Percentiles rank a stretch among this genome's conserved stretches.
Conservation (phyloP, 2,888 invertebrate genomes). For the Agrotis segetum region DNA sequence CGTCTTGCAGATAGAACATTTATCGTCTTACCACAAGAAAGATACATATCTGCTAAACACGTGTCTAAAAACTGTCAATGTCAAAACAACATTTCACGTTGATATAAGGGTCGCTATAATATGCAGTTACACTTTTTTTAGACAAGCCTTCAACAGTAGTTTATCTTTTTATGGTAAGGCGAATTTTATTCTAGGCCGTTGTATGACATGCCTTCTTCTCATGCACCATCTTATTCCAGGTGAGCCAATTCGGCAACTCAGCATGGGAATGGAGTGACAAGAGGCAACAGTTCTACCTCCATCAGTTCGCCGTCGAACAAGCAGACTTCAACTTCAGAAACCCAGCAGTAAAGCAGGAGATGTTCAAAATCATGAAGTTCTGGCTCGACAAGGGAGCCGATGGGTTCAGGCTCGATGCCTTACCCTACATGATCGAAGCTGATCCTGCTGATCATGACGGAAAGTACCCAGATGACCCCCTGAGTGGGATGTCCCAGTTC, state of each 20-base stretch:
- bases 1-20: no score
- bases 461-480: slow-evolving; percentile 88
- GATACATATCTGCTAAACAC: no score
- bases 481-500: slow-evolving; percentile 81
- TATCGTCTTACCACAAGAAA: no score
- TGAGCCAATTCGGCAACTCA: slow-evolving; percentile 91
- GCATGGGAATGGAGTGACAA: slow-evolving; percentile 93
- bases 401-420: slow-evolving; percentile 94
- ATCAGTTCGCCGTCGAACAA: slow-evolving; percentile 92
- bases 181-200: no score
- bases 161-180: no score
- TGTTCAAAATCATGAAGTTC: slow-evolving; percentile 92
- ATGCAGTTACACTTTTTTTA: no score
- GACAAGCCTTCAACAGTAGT: no score
- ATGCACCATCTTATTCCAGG: slow-evolving; percentile 68
- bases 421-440: slow-evolving; percentile 91
- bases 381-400: slow-evolving; percentile 95
- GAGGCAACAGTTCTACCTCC: slow-evolving; percentile 93
- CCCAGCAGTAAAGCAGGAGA: slow-evolving; percentile 87
- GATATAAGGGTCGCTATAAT: no score
- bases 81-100: no score
- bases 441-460: slow-evolving; percentile 80
- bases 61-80: no score
- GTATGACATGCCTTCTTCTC: not conserved
- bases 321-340: slow-evolving; percentile 94